Percentiles rank a stretch among this genome's conserved stretches.
These are phyloP conservation scores for Drosophila phalerata DNA, from an alignment of 2,888 invertebrate genomes.

Conservation along the genomic window DNA sequence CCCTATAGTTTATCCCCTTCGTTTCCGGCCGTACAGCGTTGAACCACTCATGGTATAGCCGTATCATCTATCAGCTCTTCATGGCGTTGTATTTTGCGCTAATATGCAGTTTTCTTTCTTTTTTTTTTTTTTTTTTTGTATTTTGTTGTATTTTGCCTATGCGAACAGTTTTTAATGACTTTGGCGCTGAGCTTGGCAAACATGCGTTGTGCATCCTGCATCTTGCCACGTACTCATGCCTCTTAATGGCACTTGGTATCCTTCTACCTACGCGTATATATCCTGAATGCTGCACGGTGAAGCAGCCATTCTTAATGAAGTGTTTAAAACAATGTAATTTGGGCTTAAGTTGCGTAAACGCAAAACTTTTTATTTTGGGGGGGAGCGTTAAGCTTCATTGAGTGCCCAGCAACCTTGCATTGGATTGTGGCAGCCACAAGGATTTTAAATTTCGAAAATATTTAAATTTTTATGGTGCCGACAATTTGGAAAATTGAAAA, in stretches of 20 bases:
- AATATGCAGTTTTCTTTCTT: constrained; percentile 73
- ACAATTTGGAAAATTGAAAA: constrained; percentile 75
- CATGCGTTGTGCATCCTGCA: constrained; percentile 70
- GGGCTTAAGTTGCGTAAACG: constrained; percentile 66
- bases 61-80: constrained; percentile 56
- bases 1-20: background rate
- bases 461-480: constrained; percentile 77
- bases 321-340: constrained; percentile 81
- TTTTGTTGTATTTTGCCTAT: constrained; percentile 67
- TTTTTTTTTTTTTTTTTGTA: constrained; percentile 14
- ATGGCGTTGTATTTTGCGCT: constrained; percentile 72
- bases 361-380: constrained; percentile 42
- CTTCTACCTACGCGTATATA: constrained; percentile 32
- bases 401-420: constrained; percentile 30
- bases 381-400: constrained; percentile 58
- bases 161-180: constrained; percentile 80
- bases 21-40: background rate
- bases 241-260: constrained; percentile 29
- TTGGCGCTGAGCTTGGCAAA: constrained; percentile 76
- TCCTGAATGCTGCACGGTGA: constrained; percentile 38
- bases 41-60: constrained; percentile 22
- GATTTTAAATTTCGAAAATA: constrained; percentile 74
- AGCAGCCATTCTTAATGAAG: constrained; percentile 76
- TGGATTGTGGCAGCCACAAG: constrained; percentile 25
- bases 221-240: constrained; percentile 12